Conservation (phyloP, 2,797 vertebrate genomes). For the Gallirallus australis region DNA sequence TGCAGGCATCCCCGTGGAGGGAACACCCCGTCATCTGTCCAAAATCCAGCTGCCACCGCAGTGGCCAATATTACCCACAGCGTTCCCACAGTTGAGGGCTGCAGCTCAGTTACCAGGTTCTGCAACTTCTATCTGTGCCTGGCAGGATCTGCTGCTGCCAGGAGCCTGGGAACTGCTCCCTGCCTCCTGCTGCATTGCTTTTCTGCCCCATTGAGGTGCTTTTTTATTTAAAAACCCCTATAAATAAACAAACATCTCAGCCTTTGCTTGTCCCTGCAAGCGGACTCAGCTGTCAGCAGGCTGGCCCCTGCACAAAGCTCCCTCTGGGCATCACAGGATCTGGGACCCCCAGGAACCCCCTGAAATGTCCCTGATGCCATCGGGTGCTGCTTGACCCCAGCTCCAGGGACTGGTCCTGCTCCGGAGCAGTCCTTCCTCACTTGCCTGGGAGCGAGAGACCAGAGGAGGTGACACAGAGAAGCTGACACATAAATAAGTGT, state of each 20-base stretch:
- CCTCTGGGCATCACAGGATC: rapidly evolving
- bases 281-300: rapidly evolving
- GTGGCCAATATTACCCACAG: rapidly evolving
- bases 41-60: not conserved
- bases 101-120: not conserved
- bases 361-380: not conserved
- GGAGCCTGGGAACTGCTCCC: not conserved
- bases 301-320: not conserved
- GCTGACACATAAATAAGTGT: not conserved
- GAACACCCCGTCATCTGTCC: rapidly evolving
- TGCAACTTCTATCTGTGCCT: not conserved
- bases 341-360: not conserved
- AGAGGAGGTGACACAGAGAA: not conserved
- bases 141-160: not conserved
- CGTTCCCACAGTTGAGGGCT: rapidly evolving
- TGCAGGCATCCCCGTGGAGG: not conserved
- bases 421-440: rapidly evolving
- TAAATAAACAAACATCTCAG: not conserved
- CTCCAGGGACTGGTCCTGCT: not conserved
- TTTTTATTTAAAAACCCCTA: not conserved
- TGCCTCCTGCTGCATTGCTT: not conserved
- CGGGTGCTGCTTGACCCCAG: not conserved
- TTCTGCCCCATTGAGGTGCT: too few relatives aligned
- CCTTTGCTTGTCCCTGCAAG: not conserved
- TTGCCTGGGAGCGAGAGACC: not conserved